Evolutionary conservation across 2,888 invertebrate genomes (phyloP), one percentile per base, ranked within the genome.

Genomic region (Dendrolimus pini): DNA sequence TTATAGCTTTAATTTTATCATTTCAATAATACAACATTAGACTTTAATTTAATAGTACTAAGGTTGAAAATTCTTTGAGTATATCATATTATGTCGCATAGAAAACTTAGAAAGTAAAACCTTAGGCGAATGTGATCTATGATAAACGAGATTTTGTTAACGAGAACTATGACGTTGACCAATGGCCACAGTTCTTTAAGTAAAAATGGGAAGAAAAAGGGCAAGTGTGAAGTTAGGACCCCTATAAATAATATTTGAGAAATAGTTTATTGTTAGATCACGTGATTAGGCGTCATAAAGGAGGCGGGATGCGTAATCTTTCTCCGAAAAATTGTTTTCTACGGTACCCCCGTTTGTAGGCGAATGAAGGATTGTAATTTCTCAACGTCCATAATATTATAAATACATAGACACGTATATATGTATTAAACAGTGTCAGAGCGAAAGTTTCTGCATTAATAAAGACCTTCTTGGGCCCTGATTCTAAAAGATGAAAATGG

Each of bases 101-200:
- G 6, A 30, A 30, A 30, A 30, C 30, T 30, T 30, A 30, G 3
- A 30, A 30, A 30, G 30, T 30, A 30, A 30, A 83, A 82, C 83
- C 86, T 86, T 85, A 85, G 85, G 87, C 85, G 82, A 87, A 83
- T 83, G 89, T 88, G 88, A 89, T 89, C 83, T 87, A 89, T 87
- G 89, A 89, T 87, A 85, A 86, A 85, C 86, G 84, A 85, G 89
- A 87, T 88, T 89, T 89, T 70, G 82, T 89, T 89, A 89, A 89
- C 89, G 82, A 89, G 89, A 75, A 74, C 73, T 65, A 70, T 70
- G 80, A 74, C 78, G 74, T 75, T 86, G 89, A 89, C 86, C 77
- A 77, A 89, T 83, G 77, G 65, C 71, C 76, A 72, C 74, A 81
- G 80, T 79, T 82, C 75, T 82, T 83, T 82, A 74, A 75, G 72